Percentiles rank a stretch among this genome's conserved stretches.
phyloP scores from a whole-genome alignment of 2,113 vertebrate genomes.

The Calonectris borealis region DNA sequence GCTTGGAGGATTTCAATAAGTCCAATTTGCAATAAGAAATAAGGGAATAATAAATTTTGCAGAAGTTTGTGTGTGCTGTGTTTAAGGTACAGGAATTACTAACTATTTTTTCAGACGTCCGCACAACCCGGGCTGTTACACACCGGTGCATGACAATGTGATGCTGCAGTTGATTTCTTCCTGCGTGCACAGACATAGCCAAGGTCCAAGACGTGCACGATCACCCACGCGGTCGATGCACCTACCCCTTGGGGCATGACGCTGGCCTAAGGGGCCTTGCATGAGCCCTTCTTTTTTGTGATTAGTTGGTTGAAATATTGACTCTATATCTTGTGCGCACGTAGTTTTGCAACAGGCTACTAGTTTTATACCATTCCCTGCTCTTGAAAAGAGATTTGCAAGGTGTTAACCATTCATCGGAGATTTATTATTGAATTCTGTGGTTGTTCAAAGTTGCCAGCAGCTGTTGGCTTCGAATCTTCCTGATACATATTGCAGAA shows the following conservation, averaged over 20 bases:
- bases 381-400: constrained; percentile 28
- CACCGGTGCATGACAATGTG: neutral
- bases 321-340: neutral
- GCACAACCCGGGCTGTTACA: neutral
- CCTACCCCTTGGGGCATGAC: neutral
- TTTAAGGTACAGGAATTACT: neutral
- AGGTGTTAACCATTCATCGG: constrained; percentile 26
- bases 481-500: neutral
- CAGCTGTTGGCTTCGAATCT: constrained; percentile 15
- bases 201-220: rapidly evolving
- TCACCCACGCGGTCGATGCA: neutral
- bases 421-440: constrained; percentile 10
- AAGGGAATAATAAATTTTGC: neutral
- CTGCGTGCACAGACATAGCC: rapidly evolving
- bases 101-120: neutral
- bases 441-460: neutral
- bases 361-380: neutral
- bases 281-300: neutral
- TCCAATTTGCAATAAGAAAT: neutral
- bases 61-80: neutral
- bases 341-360: neutral
- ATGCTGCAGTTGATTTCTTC: neutral
- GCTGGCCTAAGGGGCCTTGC: neutral
- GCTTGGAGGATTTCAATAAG: neutral
- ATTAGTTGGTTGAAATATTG: neutral